A percentile compares a stretch with the other conserved stretches of the same genome.
Conservation (phyloP, 2,797 vertebrate species). For the Rhynchonycteris naso region DNA sequence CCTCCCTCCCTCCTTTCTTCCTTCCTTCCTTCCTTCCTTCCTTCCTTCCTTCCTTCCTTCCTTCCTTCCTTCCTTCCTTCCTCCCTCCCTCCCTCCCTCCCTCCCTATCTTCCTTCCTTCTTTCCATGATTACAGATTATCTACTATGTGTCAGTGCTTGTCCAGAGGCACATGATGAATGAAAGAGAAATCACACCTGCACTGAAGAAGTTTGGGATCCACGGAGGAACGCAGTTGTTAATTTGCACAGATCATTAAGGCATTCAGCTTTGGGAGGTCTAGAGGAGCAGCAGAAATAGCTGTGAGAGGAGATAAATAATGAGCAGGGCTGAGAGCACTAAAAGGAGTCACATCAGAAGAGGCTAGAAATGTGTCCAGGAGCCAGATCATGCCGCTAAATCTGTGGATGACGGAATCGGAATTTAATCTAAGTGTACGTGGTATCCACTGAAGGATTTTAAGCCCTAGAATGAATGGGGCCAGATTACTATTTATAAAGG, state of each 20-base stretch:
- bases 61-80: too few relatives aligned
- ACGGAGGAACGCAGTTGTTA: not conserved
- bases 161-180: not conserved
- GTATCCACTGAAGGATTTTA: not conserved
- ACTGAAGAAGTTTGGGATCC: not conserved
- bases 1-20: not conserved
- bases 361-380: not conserved
- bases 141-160: not conserved
- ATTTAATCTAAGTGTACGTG: not conserved
- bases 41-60: too few relatives aligned
- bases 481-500: not conserved
- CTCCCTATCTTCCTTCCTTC: not conserved
- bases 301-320: not conserved
- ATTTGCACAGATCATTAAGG: not conserved
- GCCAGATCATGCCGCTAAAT: rapidly evolving
- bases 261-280: not conserved
- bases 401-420: not conserved
- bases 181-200: not conserved
- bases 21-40: too few relatives aligned
- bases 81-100: not conserved
- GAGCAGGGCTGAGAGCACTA: not conserved
- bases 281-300: not conserved
- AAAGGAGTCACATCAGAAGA: not conserved
- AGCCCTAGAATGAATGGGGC: not conserved
- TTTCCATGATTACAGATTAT: not conserved